Conservation (phyloP, 2,113 vertebrate genomes). For the Bos indicus region DNA sequence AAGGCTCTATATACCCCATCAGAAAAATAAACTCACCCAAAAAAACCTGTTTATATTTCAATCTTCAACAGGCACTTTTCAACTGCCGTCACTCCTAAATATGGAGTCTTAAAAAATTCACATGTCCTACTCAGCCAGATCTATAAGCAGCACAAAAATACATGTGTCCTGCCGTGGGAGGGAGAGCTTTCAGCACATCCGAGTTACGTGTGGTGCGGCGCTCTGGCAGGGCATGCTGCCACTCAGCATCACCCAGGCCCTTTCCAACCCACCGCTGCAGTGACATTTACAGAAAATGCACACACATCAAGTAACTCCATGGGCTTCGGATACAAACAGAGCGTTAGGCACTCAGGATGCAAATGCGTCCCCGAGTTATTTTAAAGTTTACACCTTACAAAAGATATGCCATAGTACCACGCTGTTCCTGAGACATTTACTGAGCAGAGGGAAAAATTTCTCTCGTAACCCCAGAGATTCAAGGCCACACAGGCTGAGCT, state of each 20-base stretch:
- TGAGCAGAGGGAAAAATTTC: neutral
- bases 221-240: neutral
- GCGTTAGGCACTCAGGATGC: neutral
- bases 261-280: neutral
- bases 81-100: conserved; percentile 45
- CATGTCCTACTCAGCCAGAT: neutral
- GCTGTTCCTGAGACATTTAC: neutral
- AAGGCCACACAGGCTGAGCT: neutral
- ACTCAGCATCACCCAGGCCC: neutral
- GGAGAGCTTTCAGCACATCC: accelerated
- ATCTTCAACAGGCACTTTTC: conserved; percentile 16
- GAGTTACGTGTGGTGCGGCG: neutral
- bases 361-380: neutral
- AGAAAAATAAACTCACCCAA: conserved; percentile 37
- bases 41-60: conserved; percentile 12
- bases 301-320: neutral
- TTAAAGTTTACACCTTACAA: neutral
- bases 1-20: neutral
- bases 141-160: neutral
- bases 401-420: accelerated
- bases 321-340: neutral
- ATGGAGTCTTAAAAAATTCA: neutral
- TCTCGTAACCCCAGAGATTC: accelerated
- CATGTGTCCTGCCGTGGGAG: neutral
- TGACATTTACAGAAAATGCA: neutral